Evolutionary conservation across 2,888 invertebrate species (phyloP).

Genomic region (Stenodema calcarata): DNA sequence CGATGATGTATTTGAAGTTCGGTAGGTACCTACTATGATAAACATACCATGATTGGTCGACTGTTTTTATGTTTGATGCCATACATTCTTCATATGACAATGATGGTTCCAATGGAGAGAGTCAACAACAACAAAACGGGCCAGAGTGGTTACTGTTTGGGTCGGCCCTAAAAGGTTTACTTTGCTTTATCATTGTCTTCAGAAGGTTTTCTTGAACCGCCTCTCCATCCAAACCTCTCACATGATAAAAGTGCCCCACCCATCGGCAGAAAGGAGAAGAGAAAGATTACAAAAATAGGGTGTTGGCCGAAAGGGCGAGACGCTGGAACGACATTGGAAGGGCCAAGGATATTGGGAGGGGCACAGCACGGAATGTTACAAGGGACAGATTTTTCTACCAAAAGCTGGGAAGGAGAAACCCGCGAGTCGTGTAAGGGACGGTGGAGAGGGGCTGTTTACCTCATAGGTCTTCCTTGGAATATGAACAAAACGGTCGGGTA

Average conservation of each 20-base stretch:
- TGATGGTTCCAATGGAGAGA: too few relatives aligned
- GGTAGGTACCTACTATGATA: too few relatives aligned
- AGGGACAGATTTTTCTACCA: background rate
- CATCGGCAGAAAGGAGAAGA: background rate
- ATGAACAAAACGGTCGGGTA: constrained; percentile 20
- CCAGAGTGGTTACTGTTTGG: background rate
- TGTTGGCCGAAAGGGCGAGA: background rate
- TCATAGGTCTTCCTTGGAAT: constrained; percentile 9
- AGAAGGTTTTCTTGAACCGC: background rate
- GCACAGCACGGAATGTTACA: background rate
- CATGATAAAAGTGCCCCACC: background rate
- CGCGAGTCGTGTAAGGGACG: background rate
- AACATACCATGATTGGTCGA: too few relatives aligned
- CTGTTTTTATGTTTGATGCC: too few relatives aligned
- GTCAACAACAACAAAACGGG: background rate
- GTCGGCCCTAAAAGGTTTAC: background rate
- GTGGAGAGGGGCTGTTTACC: background rate
- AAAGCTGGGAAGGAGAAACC: background rate
- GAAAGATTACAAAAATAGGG: background rate
- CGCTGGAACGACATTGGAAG: background rate
- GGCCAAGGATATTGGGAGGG: background rate
- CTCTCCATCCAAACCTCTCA: background rate
- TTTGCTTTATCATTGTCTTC: background rate
- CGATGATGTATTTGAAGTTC: too few relatives aligned
- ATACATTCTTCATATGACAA: too few relatives aligned